Evolutionary conservation across 53 echinoderm and acorn worm genomes (phyloP).

Genomic region (Echinarachnius parma): DNA sequence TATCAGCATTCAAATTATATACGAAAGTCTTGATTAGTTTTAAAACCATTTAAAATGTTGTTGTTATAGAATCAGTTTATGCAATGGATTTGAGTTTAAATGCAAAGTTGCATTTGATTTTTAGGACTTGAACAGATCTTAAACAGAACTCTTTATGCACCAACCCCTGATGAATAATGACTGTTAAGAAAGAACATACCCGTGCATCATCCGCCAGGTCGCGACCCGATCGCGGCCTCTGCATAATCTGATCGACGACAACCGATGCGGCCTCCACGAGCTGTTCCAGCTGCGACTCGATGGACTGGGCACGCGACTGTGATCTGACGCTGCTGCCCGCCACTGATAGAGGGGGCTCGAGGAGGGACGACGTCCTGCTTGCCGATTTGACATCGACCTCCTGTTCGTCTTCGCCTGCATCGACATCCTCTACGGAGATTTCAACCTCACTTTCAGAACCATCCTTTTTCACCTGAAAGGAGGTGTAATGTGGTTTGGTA

Average conservation of each 20-base stretch:
- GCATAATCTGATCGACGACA: slow-evolving; percentile 71
- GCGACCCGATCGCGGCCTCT: slow-evolving; percentile 80
- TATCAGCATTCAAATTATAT: too few species aligned
- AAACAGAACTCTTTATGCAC: too few species aligned
- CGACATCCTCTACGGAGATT: neutral
- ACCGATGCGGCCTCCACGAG: slow-evolving; percentile 77
- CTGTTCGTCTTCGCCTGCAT: slow-evolving; percentile 6
- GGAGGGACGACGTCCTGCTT: slow-evolving; percentile 7
- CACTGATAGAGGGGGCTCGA: slow-evolving; percentile 19
- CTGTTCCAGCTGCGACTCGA: slow-evolving; percentile 71
- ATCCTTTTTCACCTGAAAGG: too few species aligned
- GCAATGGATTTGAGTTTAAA: too few species aligned
- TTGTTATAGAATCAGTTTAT: too few species aligned
- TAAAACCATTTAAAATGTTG: too few species aligned
- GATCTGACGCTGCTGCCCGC: slow-evolving; percentile 2
- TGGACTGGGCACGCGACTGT: slow-evolving; percentile 23
- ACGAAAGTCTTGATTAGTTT: too few species aligned
- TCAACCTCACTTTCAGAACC: slow-evolving; percentile 34
- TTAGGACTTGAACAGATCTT: too few species aligned
- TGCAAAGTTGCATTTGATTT: too few species aligned
- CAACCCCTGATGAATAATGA: too few species aligned
- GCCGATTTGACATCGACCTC: slow-evolving; percentile 6
- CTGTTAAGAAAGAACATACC: too few species aligned
- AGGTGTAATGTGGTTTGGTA: too few species aligned
- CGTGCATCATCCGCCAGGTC: slow-evolving; percentile 90